A percentile compares a stretch with the other conserved stretches of the same genome.
Evolutionary conservation across 2,113 vertebrate species (phyloP).

Genomic region (Asarcornis scutulata): DNA sequence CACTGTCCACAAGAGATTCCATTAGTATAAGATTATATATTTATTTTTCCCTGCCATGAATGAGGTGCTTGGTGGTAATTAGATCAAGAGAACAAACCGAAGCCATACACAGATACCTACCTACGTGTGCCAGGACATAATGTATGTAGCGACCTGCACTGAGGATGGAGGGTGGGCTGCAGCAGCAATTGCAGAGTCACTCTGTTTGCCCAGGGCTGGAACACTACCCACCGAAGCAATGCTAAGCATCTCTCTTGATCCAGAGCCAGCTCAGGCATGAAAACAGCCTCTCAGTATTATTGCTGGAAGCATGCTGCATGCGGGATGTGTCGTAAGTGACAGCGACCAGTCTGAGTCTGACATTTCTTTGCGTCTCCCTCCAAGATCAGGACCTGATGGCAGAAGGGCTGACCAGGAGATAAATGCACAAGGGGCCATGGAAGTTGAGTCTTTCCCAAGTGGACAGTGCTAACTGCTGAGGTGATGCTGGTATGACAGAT

Average conservation of each 20-base stretch:
- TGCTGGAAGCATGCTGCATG: rapidly evolving
- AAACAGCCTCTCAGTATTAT: not conserved
- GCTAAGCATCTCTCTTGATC: not conserved
- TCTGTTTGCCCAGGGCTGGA: not conserved
- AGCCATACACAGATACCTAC: not conserved
- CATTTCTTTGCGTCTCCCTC: not conserved
- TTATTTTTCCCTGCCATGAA: not conserved
- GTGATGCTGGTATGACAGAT: not conserved
- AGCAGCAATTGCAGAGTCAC: not conserved
- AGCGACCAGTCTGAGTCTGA: not conserved
- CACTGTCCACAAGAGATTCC: not conserved
- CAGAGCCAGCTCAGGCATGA: not conserved
- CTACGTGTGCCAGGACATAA: not conserved
- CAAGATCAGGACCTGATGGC: not conserved
- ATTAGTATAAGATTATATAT: not conserved
- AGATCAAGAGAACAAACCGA: not conserved
- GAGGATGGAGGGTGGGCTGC: rapidly evolving
- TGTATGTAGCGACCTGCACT: not conserved
- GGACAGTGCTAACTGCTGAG: not conserved
- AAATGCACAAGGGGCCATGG: not conserved
- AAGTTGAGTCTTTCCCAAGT: not conserved
- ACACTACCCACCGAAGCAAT: not conserved
- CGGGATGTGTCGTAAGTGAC: not conserved
- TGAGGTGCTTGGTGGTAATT: not conserved
- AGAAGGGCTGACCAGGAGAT: not conserved